phyloP scores from a whole-genome alignment of 2,888 invertebrate species.

The Pyrrhopygopsis socrates region DNA sequence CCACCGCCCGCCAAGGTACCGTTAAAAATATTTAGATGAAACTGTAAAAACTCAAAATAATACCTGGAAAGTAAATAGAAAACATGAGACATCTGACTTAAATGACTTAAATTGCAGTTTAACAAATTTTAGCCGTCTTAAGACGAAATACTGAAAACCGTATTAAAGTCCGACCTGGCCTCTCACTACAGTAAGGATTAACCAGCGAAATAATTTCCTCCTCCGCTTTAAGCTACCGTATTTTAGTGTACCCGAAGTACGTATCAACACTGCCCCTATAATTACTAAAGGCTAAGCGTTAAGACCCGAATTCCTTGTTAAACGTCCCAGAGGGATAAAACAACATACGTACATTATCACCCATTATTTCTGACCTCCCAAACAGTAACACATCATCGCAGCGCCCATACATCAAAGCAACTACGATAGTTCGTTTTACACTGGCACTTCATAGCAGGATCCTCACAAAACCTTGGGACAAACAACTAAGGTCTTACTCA shows the following conservation, averaged over 20 bases:
- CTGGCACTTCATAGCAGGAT: constrained; percentile 85
- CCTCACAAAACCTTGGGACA: constrained; percentile 89
- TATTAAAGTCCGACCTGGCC: constrained; percentile 37
- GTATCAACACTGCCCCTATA: constrained; percentile 91
- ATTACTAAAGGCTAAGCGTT: constrained; percentile 93
- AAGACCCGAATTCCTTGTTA: constrained; percentile 93
- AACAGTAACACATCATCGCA: constrained; percentile 80
- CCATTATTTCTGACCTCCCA: constrained; percentile 90
- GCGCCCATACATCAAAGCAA: constrained; percentile 60
- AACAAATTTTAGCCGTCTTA: too few relatives aligned
- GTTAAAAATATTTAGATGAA: too few relatives aligned
- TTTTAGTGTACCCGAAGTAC: constrained; percentile 83
- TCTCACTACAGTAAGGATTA: constrained; percentile 78
- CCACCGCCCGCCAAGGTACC: too few relatives aligned
- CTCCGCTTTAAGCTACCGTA: constrained; percentile 79
- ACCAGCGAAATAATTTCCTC: constrained; percentile 81
- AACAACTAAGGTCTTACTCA: constrained; percentile 88
- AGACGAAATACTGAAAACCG: constrained; percentile 53
- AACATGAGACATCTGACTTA: too few relatives aligned
- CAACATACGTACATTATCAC: constrained; percentile 91
- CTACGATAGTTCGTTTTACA: constrained; percentile 84
- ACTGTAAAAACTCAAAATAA: too few relatives aligned
- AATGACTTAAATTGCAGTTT: too few relatives aligned
- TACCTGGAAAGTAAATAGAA: too few relatives aligned
- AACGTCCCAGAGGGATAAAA: constrained; percentile 91